These are phyloP conservation scores for Tenthredo scrophulariae DNA, from an alignment of 2,888 invertebrate genomes.

Conservation along the genomic window DNA sequence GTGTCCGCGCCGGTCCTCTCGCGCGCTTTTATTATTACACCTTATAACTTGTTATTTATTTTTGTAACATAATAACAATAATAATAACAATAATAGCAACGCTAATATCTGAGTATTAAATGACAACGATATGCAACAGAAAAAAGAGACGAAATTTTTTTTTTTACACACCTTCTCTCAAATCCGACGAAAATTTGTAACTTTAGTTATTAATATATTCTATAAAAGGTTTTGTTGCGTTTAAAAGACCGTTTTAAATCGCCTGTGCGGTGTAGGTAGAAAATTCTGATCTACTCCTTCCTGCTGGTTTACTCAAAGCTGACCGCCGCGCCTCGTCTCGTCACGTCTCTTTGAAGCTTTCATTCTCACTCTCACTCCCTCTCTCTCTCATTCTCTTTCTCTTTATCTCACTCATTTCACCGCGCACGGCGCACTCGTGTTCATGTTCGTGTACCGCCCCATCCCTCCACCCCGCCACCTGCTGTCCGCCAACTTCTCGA, in stretches of 20 bases:
- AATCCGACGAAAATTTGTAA: background rate
- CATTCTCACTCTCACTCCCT: conserved; percentile 50
- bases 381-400: background rate
- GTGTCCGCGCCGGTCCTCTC: background rate
- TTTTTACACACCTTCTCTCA: too few species aligned
- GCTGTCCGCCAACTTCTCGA: conserved; percentile 46
- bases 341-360: conserved; percentile 52
- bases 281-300: background rate
- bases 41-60: background rate
- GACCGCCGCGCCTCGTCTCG: conserved; percentile 49
- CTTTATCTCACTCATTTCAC: background rate
- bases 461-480: conserved; percentile 52
- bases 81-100: background rate
- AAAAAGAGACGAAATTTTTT: background rate
- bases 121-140: background rate
- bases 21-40: conserved; percentile 4
- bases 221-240: background rate
- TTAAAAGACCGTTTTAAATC: conserved; percentile 6
- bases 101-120: background rate
- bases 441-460: conserved; percentile 57
- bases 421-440: conserved; percentile 49
- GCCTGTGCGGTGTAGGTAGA: background rate
- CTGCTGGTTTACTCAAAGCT: conserved; percentile 50
- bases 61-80: background rate
- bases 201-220: background rate